Percentiles rank a stretch among this genome's conserved stretches.
Evolutionary conservation across 2,888 invertebrate genomes (phyloP).

Genomic region (Xanthostigma xanthostigma): DNA sequence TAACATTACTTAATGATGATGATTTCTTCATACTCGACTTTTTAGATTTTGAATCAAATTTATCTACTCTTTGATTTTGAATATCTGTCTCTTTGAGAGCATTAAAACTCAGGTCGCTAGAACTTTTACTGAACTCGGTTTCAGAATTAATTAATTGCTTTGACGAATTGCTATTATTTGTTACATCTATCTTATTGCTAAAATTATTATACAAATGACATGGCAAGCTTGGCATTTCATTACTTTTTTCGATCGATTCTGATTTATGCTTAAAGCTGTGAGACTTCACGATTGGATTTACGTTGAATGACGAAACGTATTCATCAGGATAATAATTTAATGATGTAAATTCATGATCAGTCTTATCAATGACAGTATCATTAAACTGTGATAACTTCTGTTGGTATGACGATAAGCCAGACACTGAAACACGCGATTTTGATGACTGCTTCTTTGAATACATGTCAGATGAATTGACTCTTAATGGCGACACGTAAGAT

Average conservation of each 20-base stretch:
- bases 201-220: neutral
- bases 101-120: neutral
- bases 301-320: slow-evolving; percentile 20
- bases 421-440: slow-evolving; percentile 27
- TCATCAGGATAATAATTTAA: slow-evolving; percentile 21
- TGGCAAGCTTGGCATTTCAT: slow-evolving; percentile 36
- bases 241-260: slow-evolving; percentile 24
- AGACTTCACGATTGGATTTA: slow-evolving; percentile 49
- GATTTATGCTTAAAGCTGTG: slow-evolving; percentile 42
- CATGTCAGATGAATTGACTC: neutral
- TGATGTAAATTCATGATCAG: slow-evolving; percentile 22
- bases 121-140: slow-evolving; percentile 24
- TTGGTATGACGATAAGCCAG: slow-evolving; percentile 36
- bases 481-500: neutral
- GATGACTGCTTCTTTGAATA: slow-evolving; percentile 10
- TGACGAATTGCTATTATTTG: neutral
- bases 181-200: neutral
- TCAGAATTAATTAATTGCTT: slow-evolving; percentile 31
- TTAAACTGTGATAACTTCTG: slow-evolving; percentile 33
- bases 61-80: neutral
- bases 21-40: slow-evolving; percentile 19
- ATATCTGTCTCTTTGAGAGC: neutral
- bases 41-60: neutral
- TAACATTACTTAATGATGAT: slow-evolving; percentile 40
- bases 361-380: slow-evolving; percentile 15